Conservation (phyloP, 2,888 invertebrate species). For the Proisotoma minuta region DNA sequence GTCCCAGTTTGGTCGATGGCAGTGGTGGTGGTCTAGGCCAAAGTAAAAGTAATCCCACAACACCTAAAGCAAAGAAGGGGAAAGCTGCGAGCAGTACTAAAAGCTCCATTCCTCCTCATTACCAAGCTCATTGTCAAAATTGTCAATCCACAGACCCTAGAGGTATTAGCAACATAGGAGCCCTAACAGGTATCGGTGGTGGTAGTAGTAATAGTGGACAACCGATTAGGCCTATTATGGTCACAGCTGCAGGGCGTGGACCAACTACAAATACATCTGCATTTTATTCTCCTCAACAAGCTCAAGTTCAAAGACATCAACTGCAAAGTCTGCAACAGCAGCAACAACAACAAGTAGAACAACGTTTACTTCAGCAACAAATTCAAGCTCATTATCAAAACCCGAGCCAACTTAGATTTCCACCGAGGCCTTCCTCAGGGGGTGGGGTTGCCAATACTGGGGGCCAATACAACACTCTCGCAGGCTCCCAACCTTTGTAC, state of each 20-base stretch:
- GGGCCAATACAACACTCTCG: constrained; percentile 17
- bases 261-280: constrained; percentile 27
- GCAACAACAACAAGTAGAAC: constrained; percentile 22
- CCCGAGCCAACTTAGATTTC: constrained; percentile 23
- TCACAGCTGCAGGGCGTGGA: constrained; percentile 35
- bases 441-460: constrained; percentile 12
- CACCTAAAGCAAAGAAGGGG: not conserved
- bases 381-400: constrained; percentile 28
- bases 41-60: constrained; percentile 8
- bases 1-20: constrained; percentile 14
- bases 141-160: constrained; percentile 4
- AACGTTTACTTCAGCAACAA: constrained; percentile 24
- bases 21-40: constrained; percentile 18
- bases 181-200: not conserved
- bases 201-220: constrained; percentile 24
- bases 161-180: not conserved
- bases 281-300: constrained; percentile 32
- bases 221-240: constrained; percentile 14
- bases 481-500: constrained; percentile 22
- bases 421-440: constrained; percentile 17
- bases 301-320: constrained; percentile 10
- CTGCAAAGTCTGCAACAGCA: constrained; percentile 22
- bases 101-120: not conserved
- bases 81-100: constrained; percentile 6
- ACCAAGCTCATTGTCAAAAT: constrained; percentile 9